These are phyloP conservation scores for Eueides isabella DNA, from an alignment of 1,140 invertebrate genomes.

Conservation along the genomic window DNA sequence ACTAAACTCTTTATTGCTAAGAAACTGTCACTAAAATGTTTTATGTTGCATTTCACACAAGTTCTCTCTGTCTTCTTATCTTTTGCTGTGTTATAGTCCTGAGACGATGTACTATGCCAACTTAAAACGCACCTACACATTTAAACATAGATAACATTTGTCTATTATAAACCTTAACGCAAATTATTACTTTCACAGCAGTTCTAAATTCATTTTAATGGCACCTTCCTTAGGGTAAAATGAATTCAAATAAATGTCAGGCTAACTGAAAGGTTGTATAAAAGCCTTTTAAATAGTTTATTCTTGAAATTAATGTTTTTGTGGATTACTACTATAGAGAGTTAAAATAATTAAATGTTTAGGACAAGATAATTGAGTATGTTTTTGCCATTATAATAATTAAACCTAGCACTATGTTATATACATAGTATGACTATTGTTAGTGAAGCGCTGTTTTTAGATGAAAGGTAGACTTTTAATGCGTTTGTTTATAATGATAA, in stretches of 20 bases:
- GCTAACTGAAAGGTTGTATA: constrained; percentile 5
- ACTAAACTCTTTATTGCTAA: too few species aligned
- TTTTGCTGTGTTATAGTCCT: background rate
- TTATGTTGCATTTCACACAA: too few species aligned
- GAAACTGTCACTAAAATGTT: too few species aligned
- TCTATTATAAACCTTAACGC: background rate
- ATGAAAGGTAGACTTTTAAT: too few species aligned
- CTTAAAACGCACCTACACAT: background rate
- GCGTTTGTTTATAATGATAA: too few species aligned
- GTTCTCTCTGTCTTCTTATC: too few species aligned
- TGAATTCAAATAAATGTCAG: constrained; percentile 12
- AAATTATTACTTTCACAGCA: background rate
- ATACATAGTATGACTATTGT: too few species aligned
- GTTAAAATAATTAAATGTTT: background rate
- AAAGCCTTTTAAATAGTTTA: background rate
- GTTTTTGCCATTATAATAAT: too few species aligned
- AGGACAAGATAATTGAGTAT: too few species aligned
- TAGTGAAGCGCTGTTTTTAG: too few species aligned
- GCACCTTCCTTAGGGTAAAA: constrained; percentile 5
- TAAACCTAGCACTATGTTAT: too few species aligned
- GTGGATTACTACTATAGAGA: background rate
- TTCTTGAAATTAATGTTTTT: background rate
- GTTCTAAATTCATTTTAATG: constrained; percentile 12
- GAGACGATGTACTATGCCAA: background rate
- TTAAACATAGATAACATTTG: background rate